Conservation (phyloP, 2,888 invertebrate species). For the Euplagia quadripunctaria region DNA sequence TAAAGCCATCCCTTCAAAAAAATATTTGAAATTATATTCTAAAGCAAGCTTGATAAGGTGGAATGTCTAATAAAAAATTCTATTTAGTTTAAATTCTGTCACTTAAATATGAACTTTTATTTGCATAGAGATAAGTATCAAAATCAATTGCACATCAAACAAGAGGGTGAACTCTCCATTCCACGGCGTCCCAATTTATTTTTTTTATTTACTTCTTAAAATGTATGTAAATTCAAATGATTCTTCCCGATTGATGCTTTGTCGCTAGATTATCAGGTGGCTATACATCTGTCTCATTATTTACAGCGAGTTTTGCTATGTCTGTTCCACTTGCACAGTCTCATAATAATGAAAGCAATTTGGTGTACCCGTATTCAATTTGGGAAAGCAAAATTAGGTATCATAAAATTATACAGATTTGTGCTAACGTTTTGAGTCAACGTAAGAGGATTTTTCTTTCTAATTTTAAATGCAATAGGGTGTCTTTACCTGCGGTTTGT, state of each 20-base stretch:
- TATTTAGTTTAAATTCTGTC: constrained; percentile 19
- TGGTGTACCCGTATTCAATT: constrained; percentile 67
- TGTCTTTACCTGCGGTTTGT: constrained; percentile 65
- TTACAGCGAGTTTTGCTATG: constrained; percentile 14
- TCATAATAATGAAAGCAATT: constrained; percentile 65
- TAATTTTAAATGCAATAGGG: constrained; percentile 55
- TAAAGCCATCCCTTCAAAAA: background rate
- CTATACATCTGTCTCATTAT: constrained; percentile 29
- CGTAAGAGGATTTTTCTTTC: constrained; percentile 73
- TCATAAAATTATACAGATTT: constrained; percentile 85
- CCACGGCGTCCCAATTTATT: constrained; percentile 54
- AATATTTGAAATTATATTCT: background rate
- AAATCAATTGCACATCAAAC: constrained; percentile 38
- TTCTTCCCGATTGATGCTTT: constrained; percentile 68
- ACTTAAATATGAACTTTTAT: constrained; percentile 26
- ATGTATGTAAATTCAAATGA: constrained; percentile 74
- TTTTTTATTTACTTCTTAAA: constrained; percentile 74
- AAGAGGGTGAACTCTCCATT: constrained; percentile 49
- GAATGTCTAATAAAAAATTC: constrained; percentile 18
- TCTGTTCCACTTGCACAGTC: constrained; percentile 49
- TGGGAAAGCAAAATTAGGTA: constrained; percentile 64
- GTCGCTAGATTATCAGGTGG: constrained; percentile 67
- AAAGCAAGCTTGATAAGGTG: constrained; percentile 24
- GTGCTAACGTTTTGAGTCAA: constrained; percentile 59
- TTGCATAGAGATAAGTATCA: constrained; percentile 24